These are phyloP conservation scores for Zosterops lateralis DNA, from an alignment of 2,113 vertebrate species.

Conservation along the genomic window DNA sequence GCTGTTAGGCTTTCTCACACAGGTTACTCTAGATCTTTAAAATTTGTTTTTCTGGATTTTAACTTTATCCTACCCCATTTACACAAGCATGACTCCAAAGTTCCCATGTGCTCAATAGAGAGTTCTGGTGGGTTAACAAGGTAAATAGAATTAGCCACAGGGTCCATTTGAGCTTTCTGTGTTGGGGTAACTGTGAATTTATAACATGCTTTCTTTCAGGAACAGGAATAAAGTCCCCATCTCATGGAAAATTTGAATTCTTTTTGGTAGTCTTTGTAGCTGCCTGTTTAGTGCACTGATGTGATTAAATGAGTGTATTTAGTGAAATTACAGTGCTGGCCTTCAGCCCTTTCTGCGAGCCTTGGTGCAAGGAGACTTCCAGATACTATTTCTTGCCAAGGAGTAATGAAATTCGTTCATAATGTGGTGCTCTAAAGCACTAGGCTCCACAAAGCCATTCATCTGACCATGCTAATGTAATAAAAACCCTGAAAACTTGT, in stretches of 20 bases:
- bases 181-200: background rate
- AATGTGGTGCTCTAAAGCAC: background rate
- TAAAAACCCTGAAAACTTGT: background rate
- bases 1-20: background rate
- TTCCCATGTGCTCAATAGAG: background rate
- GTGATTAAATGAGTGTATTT: background rate
- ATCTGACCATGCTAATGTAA: background rate
- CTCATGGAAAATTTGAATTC: background rate
- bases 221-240: background rate
- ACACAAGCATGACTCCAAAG: background rate
- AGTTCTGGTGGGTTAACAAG: background rate
- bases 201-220: background rate
- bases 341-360: background rate
- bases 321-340: background rate
- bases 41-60: background rate
- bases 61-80: background rate
- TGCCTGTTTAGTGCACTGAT: background rate
- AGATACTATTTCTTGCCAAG: background rate
- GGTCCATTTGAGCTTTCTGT: background rate
- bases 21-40: background rate
- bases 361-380: background rate
- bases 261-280: background rate
- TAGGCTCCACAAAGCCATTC: background rate
- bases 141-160: background rate
- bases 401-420: background rate